Conservation (phyloP, 2,797 vertebrate species). For the Protonibea diacanthus region DNA sequence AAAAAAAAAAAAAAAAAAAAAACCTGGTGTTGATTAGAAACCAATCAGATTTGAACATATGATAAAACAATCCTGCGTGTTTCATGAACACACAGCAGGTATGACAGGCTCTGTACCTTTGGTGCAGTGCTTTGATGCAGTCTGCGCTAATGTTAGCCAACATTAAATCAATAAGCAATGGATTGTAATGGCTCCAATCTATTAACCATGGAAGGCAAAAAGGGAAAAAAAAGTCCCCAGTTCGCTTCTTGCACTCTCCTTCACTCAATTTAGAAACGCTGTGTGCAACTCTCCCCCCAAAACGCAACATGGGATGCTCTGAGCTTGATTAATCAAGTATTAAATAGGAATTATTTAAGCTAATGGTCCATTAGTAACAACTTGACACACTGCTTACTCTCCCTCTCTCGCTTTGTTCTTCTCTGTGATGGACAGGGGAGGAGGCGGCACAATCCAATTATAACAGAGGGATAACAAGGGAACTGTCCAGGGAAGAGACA, state of each 20-base stretch:
- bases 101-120: constrained; percentile 42
- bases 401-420: constrained; percentile 8
- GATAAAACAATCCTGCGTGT: neutral
- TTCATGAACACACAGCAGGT: constrained; percentile 53
- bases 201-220: constrained; percentile 61
- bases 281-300: constrained; percentile 33
- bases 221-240: constrained; percentile 14
- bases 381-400: constrained; percentile 59
- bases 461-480: constrained; percentile 20
- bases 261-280: constrained; percentile 55
- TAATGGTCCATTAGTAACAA: constrained; percentile 72
- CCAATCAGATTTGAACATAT: constrained; percentile 11
- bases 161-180: constrained; percentile 71
- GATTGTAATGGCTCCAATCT: constrained; percentile 77
- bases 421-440: constrained; percentile 37
- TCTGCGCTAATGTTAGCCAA: constrained; percentile 62
- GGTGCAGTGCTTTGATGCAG: constrained; percentile 46
- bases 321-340: constrained; percentile 81
- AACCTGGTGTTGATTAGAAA: neutral
- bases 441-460: constrained; percentile 33
- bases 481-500: constrained; percentile 8
- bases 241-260: constrained; percentile 43
- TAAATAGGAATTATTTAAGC: constrained; percentile 80
- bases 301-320: constrained; percentile 65
- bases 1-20: neutral